A percentile compares a stretch with the other conserved stretches of the same genome.
Evolutionary conservation across 2,888 invertebrate genomes (phyloP).

Genomic region (Orthosia gracilis): DNA sequence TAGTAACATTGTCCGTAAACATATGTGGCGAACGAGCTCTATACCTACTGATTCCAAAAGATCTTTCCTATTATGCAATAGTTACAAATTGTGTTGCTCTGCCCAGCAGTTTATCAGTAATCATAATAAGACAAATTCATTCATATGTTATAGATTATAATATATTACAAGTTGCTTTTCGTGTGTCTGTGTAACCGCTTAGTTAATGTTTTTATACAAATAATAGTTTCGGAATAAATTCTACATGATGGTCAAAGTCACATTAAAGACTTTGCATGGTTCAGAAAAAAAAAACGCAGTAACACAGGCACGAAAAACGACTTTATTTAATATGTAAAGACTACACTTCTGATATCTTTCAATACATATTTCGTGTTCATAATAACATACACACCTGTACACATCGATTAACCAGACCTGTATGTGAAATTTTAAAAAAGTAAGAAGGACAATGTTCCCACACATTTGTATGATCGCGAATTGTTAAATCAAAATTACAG

Average conservation of each 20-base stretch:
- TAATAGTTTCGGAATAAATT: too few species aligned
- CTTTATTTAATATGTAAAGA: slow-evolving; percentile 1
- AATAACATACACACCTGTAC: slow-evolving; percentile 44
- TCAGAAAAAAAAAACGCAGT: too few species aligned
- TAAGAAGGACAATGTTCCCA: slow-evolving; percentile 36
- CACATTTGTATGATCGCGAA: slow-evolving; percentile 15
- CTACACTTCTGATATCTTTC: slow-evolving; percentile 33
- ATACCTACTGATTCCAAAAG: neutral
- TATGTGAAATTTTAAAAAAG: slow-evolving; percentile 32
- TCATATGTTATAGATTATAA: neutral
- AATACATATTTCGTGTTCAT: slow-evolving; percentile 35
- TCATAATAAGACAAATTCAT: neutral
- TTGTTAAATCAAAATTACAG: slow-evolving; percentile 21
- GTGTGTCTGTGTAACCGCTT: too few species aligned
- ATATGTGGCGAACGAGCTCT: neutral
- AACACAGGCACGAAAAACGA: neutral
- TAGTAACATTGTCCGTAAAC: neutral
- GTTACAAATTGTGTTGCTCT: neutral
- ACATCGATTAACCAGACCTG: slow-evolving; percentile 32
- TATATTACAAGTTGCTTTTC: neutral
- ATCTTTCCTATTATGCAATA: too few species aligned
- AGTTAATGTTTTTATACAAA: too few species aligned
- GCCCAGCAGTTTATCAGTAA: neutral
- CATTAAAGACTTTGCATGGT: too few species aligned
- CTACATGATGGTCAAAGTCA: too few species aligned